phyloP scores from a whole-genome alignment of 2,113 vertebrate species.

The Microcebus tavaratra region DNA sequence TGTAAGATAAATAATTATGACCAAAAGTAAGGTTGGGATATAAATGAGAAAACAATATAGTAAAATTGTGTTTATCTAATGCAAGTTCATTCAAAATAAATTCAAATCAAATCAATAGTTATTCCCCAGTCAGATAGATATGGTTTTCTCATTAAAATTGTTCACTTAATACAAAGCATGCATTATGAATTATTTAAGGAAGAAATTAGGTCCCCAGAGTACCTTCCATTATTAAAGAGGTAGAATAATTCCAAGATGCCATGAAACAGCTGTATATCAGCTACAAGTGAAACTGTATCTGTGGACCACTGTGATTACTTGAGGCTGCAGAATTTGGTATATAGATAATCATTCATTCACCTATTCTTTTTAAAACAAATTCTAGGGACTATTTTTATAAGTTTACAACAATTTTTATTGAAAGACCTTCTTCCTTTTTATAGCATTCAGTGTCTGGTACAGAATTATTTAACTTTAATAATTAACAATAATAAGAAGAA shows the following conservation, averaged over 20 bases:
- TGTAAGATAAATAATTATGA: slow-evolving; percentile 32
- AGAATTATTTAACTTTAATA: slow-evolving; percentile 48
- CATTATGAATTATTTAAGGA: slow-evolving; percentile 77
- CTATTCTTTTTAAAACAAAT: slow-evolving; percentile 16
- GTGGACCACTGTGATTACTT: not conserved
- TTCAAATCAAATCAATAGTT: slow-evolving; percentile 74
- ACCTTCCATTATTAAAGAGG: slow-evolving; percentile 72
- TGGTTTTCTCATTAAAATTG: slow-evolving; percentile 78
- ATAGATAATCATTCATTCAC: not conserved
- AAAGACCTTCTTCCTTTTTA: not conserved
- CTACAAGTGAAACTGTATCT: slow-evolving; percentile 17
- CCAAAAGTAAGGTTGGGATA: slow-evolving; percentile 27
- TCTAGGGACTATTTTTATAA: not conserved
- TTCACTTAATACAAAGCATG: slow-evolving; percentile 77
- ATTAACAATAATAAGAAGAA: not conserved
- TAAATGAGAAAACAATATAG: slow-evolving; percentile 50
- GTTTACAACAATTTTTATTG: not conserved
- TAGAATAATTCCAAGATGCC: slow-evolving; percentile 61
- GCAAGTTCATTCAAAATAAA: slow-evolving; percentile 70
- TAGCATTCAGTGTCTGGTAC: not conserved
- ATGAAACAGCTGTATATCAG: slow-evolving; percentile 55
- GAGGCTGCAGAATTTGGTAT: not conserved
- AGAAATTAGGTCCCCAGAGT: slow-evolving; percentile 70
- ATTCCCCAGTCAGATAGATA: slow-evolving; percentile 72
- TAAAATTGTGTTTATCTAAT: slow-evolving; percentile 55